Evolutionary conservation across 2,888 invertebrate genomes (phyloP), one percentile per base, ranked within the genome.

Genomic region (Morpho achilles): DNA sequence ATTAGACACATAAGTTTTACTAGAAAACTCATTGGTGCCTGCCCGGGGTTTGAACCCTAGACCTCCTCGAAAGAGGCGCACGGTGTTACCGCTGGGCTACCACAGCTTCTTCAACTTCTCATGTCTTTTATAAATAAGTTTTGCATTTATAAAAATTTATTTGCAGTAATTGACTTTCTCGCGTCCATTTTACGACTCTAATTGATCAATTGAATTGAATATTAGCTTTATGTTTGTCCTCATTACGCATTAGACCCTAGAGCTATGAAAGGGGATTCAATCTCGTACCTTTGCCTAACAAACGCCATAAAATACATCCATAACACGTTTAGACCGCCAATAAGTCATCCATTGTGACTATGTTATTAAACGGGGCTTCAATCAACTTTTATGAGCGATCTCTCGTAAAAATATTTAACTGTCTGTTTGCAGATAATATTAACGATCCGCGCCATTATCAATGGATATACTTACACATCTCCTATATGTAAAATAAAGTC

Each of bases 391-490:
- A 90, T 87, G 89, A 87, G 71, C 78, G 72, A 79, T 82, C 77
- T 75, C 78, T 64, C 87, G 82, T 89, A 89, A 89, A 90, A 88
- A 87, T 89, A 82, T 89, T 90, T 89, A 88, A 89, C 82, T 81
- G 74, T 87, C 84, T 90, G 84, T 90, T 90, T 89, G 86, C 82
- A 74, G 74, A 75, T 80, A 72, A 83, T 88, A 89, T 89, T 90
- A 89, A 89, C 82, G 81, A 75, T 76, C 62, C 69, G 67, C 65
- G 63, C 69, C 68, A 74, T 76, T 76, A 72, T 71, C 53, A 60
- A 56, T 53, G 56, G 53, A 59, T 61, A 59, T 54, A 62, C 4
- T 32, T 32, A 32, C 32, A 32, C 32, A 32, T 3, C 32, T 3
- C 3, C 32, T 32, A 5, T 32, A 32, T 3, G 3, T 32, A 32